Percentiles rank a stretch among this genome's conserved stretches.
phyloP scores from a whole-genome alignment of 2,797 vertebrate genomes.

The Aplochiton taeniatus region DNA sequence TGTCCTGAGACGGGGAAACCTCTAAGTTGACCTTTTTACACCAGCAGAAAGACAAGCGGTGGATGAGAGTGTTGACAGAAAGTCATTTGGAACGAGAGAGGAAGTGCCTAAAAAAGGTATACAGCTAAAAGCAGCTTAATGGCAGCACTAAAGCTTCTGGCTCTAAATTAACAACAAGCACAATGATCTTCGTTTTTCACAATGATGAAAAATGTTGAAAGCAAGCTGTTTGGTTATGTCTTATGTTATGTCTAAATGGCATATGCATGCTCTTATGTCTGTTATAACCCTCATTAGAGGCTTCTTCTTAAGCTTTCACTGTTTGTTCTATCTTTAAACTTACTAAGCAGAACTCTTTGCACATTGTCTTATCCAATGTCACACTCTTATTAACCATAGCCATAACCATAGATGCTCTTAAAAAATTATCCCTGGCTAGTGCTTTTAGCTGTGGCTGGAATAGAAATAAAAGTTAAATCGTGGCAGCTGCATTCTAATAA shows the following conservation, averaged over 20 bases:
- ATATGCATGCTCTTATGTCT: background rate
- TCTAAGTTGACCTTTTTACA: slow-evolving; percentile 49
- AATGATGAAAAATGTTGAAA: background rate
- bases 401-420: slow-evolving; percentile 13
- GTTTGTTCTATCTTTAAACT: background rate
- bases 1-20: background rate
- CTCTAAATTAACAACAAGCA: slow-evolving; percentile 20
- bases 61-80: slow-evolving; percentile 62
- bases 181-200: slow-evolving; percentile 1
- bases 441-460: slow-evolving; percentile 25
- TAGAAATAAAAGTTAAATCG: slow-evolving; percentile 13
- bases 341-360: background rate
- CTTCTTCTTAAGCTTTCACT: too few species aligned
- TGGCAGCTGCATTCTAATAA: slow-evolving; percentile 41
- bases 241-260: slow-evolving; percentile 1
- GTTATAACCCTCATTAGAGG: background rate
- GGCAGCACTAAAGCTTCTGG: slow-evolving; percentile 36
- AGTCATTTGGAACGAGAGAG: slow-evolving; percentile 44
- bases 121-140: slow-evolving; percentile 22
- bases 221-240: background rate
- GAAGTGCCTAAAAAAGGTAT: slow-evolving; percentile 63
- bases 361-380: background rate
- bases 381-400: background rate
- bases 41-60: slow-evolving; percentile 60
- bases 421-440: slow-evolving; percentile 34